Evolutionary conservation across 2,888 invertebrate species (phyloP).

Genomic region (Euzetes globulus): DNA sequence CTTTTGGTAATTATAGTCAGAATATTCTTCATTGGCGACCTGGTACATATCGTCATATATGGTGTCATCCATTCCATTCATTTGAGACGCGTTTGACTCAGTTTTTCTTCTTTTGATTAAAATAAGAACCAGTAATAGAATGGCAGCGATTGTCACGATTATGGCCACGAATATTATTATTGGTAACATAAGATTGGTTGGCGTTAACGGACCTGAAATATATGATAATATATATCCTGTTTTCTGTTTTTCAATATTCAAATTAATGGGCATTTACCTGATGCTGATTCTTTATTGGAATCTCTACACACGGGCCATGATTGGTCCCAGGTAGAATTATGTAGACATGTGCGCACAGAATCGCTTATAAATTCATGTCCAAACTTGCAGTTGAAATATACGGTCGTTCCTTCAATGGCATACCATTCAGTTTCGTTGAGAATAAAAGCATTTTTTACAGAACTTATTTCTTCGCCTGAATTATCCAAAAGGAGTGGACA

Average conservation of each 20-base stretch:
- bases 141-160: neutral
- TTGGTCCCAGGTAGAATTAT: slow-evolving; percentile 3
- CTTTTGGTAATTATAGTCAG: neutral
- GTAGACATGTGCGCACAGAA: neutral
- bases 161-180: neutral
- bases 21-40: neutral
- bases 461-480: neutral
- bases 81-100: too few relatives aligned
- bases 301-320: neutral
- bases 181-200: neutral
- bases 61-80: neutral
- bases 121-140: neutral
- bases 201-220: neutral
- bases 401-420: slow-evolving; percentile 20
- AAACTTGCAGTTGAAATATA: neutral
- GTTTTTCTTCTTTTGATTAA: neutral
- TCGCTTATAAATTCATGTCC: neutral
- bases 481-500: neutral
- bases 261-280: too few relatives aligned
- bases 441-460: slow-evolving; percentile 9
- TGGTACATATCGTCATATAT: neutral
- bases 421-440: slow-evolving; percentile 6
- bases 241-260: too few relatives aligned
- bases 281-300: neutral
- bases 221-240: neutral